These are phyloP conservation scores for Isichthys henryi DNA, from an alignment of 2,113 vertebrate genomes.

Conservation along the genomic window DNA sequence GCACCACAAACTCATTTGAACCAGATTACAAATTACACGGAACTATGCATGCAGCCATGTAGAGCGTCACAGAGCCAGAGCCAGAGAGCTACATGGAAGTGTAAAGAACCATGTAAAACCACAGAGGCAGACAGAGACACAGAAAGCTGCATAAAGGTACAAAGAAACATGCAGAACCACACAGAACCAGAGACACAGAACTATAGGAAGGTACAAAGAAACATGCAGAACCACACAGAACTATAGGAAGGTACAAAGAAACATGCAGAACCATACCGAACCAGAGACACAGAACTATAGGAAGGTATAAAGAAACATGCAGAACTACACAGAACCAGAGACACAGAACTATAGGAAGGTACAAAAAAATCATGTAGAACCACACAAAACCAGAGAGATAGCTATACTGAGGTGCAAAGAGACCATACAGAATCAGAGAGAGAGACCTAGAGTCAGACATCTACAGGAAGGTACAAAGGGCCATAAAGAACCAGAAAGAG, in stretches of 20 bases:
- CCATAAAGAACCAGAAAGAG: background rate
- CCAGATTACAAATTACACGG: background rate
- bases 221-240: background rate
- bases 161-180: background rate
- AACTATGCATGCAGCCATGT: background rate
- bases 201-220: background rate
- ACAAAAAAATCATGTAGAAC: background rate
- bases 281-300: background rate
- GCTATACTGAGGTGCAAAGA: background rate
- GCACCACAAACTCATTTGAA: background rate
- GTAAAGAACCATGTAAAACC: background rate
- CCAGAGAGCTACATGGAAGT: background rate
- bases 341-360: background rate
- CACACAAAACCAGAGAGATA: conserved; percentile 8
- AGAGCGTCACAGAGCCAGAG: background rate
- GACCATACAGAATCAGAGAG: background rate
- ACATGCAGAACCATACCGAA: background rate
- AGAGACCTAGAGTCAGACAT: background rate
- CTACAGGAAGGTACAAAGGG: background rate
- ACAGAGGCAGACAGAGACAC: background rate
- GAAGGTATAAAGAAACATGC: background rate
- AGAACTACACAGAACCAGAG: background rate
- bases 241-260: background rate
- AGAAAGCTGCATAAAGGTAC: background rate
- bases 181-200: background rate